Percentiles rank a stretch among this genome's conserved stretches.
phyloP scores from a whole-genome alignment of 2,113 vertebrate genomes.

The Charina bottae region DNA sequence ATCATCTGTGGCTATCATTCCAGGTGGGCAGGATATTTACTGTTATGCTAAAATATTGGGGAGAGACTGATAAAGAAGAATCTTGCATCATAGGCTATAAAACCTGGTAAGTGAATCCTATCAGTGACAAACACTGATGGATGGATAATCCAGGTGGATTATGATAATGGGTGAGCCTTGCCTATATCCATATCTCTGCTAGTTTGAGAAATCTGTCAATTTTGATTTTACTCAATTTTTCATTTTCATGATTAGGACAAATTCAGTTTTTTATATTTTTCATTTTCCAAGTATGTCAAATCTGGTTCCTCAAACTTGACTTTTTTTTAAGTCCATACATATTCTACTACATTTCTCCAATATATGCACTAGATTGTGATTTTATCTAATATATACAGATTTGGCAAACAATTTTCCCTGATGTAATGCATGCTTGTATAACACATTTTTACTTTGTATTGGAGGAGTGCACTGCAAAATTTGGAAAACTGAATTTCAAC shows the following conservation, averaged over 20 bases:
- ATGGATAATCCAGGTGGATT: background rate
- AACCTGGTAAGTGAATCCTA: background rate
- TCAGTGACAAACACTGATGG: background rate
- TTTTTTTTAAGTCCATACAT: background rate
- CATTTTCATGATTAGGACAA: background rate
- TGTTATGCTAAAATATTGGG: background rate
- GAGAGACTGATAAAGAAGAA: background rate
- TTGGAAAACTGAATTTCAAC: background rate
- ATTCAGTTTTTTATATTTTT: background rate
- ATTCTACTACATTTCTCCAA: background rate
- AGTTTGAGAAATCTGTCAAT: background rate
- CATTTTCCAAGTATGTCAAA: background rate
- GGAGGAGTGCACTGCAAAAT: background rate
- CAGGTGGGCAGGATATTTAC: background rate
- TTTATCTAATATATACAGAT: background rate
- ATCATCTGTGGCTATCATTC: background rate
- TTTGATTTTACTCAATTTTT: background rate
- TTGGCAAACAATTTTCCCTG: background rate
- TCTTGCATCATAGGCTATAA: background rate
- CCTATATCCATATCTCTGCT: background rate
- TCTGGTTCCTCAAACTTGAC: background rate
- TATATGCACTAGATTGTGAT: background rate
- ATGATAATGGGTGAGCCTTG: background rate
- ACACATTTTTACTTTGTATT: background rate
- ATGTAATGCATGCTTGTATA: background rate